These are phyloP conservation scores for Cataglyphis hispanica DNA, from an alignment of 1,140 invertebrate genomes.

Conservation along the genomic window DNA sequence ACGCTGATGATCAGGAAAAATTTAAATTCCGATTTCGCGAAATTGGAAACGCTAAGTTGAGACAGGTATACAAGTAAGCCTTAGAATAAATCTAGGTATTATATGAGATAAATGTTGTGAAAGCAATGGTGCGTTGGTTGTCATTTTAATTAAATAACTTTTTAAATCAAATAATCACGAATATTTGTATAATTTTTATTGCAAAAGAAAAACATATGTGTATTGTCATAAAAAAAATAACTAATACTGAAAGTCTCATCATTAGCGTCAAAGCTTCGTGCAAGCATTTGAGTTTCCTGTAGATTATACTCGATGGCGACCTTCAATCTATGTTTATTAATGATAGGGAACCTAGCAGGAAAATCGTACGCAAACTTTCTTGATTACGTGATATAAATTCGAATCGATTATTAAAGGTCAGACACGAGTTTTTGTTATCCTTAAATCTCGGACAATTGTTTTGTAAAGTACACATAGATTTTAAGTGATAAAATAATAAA, in stretches of 20 bases:
- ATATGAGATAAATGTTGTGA: not conserved
- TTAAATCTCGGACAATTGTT: not conserved
- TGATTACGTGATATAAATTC: not conserved
- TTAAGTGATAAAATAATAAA: not conserved
- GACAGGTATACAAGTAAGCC: not conserved
- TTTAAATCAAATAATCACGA: too few relatives aligned
- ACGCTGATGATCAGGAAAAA: slow-evolving; percentile 12
- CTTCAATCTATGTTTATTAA: too few relatives aligned
- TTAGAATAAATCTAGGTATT: not conserved
- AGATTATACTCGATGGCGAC: too few relatives aligned
- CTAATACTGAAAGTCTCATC: too few relatives aligned
- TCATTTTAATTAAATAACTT: slow-evolving; percentile 17
- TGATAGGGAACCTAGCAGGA: too few relatives aligned
- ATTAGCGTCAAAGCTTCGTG: too few relatives aligned
- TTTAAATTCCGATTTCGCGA: not conserved
- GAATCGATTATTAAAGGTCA: slow-evolving; percentile 11
- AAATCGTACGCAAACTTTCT: too few relatives aligned
- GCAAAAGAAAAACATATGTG: too few relatives aligned
- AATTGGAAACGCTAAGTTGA: slow-evolving; percentile 12
- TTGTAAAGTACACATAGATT: not conserved
- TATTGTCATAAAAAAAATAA: too few relatives aligned
- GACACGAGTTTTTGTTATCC: not conserved
- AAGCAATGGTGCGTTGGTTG: not conserved
- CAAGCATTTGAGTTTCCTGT: too few relatives aligned
- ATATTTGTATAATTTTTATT: too few relatives aligned